phyloP scores from a whole-genome alignment of 2,113 vertebrate species.

The Crotalus horridus region DNA sequence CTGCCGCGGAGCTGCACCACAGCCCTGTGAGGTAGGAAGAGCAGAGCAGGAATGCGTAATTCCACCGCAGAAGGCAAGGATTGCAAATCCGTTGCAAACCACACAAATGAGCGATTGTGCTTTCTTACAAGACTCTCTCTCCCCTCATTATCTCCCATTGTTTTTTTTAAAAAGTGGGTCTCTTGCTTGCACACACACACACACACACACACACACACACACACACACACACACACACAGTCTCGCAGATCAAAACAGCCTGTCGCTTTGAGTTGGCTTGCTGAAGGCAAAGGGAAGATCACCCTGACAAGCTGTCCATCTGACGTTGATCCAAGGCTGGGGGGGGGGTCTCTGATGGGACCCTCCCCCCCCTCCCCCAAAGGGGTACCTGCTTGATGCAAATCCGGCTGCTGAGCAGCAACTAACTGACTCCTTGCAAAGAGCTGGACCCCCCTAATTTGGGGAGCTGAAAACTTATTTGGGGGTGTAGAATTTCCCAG shows the following conservation, averaged over 20 bases:
- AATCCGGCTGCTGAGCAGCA: neutral
- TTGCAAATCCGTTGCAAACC: neutral
- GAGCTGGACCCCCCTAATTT: no score
- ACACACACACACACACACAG: no score
- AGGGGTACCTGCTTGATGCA: neutral
- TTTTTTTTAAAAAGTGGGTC: neutral
- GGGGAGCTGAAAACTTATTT: no score
- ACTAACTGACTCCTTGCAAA: no score
- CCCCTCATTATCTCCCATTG: neutral
- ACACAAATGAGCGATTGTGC: neutral
- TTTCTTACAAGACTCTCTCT: neutral
- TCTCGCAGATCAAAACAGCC: neutral
- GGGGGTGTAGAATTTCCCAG: neutral
- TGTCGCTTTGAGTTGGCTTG: neutral
- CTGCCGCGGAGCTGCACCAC: neutral
- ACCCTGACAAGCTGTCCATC: neutral
- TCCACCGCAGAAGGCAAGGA: neutral
- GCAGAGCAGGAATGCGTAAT: neutral
- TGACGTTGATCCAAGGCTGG: neutral
- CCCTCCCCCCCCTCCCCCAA: neutral
- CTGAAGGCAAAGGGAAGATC: neutral
- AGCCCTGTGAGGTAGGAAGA: neutral
- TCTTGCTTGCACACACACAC: neutral
- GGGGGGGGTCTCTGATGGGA: no score
- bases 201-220: no score